Evolutionary conservation across 2,113 vertebrate genomes (phyloP).

Genomic region (Sceloporus tristichus): DNA sequence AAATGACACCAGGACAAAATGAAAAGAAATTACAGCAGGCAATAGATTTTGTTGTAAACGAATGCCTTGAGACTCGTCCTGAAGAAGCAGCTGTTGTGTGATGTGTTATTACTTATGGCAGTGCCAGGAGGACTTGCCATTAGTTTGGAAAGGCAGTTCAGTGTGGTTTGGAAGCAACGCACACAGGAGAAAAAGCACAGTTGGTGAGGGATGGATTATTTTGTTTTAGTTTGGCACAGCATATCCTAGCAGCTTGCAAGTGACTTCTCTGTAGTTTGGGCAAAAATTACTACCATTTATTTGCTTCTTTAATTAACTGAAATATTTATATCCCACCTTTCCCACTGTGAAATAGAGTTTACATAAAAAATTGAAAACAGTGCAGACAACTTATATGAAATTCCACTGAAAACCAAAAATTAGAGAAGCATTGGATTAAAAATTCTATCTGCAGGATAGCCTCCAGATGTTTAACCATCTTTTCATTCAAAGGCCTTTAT

Average conservation of each 20-base stretch:
- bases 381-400: background rate
- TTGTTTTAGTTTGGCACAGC: background rate
- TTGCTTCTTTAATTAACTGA: conserved; percentile 18
- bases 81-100: conserved; percentile 10
- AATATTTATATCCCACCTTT: background rate
- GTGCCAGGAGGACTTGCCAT: background rate
- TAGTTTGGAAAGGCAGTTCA: background rate
- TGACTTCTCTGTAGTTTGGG: background rate
- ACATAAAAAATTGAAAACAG: background rate
- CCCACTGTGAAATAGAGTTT: background rate
- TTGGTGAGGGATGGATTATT: conserved; percentile 4
- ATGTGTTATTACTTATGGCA: conserved; percentile 10
- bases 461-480: background rate
- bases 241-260: background rate
- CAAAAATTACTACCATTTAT: background rate
- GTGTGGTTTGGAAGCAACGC: background rate
- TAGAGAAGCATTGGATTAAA: background rate
- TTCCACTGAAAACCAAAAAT: background rate
- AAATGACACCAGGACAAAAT: conserved; percentile 26
- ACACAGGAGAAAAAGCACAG: conserved; percentile 7
- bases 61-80: background rate
- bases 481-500: background rate
- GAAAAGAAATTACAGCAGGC: background rate
- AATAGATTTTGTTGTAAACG: conserved; percentile 17
- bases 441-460: background rate